These are phyloP conservation scores for Parotocinclus haroldoi DNA, from an alignment of 2,797 vertebrate genomes.

Conservation along the genomic window DNA sequence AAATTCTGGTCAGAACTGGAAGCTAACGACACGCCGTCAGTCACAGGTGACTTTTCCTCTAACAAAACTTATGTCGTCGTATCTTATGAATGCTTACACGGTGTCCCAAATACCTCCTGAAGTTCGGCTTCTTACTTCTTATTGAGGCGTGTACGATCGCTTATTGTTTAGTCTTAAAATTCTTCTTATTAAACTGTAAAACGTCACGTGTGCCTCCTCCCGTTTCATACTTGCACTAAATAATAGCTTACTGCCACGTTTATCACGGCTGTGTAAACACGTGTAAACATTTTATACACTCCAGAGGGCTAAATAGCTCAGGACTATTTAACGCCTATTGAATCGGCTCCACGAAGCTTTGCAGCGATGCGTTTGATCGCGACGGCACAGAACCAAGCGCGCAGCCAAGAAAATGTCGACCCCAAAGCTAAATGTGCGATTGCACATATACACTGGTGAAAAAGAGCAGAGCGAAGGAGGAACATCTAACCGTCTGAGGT, in stretches of 20 bases:
- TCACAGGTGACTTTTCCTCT: too few species aligned
- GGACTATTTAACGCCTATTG: slow-evolving; percentile 10
- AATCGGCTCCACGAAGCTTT: neutral
- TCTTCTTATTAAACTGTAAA: slow-evolving; percentile 7
- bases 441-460: slow-evolving; percentile 29
- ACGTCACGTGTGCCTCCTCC: slow-evolving; percentile 11
- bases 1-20: too few species aligned
- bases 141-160: too few species aligned
- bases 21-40: too few species aligned
- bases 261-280: slow-evolving; percentile 31
- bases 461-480: slow-evolving; percentile 32
- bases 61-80: too few species aligned
- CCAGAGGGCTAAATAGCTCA: neutral
- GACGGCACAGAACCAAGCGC: neutral
- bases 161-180: neutral
- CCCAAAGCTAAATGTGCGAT: slow-evolving; percentile 23
- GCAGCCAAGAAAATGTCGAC: too few species aligned
- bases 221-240: slow-evolving; percentile 13
- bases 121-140: too few species aligned
- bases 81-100: too few species aligned
- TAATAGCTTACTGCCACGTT: slow-evolving; percentile 9
- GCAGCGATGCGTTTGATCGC: slow-evolving; percentile 7
- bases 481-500: slow-evolving; percentile 47
- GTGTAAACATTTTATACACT: slow-evolving; percentile 12
- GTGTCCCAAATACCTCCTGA: too few species aligned